Evolutionary conservation across 2,888 invertebrate genomes (phyloP), one percentile per base, ranked within the genome.

Genomic region (Harpagoxenus sublaevis): DNA sequence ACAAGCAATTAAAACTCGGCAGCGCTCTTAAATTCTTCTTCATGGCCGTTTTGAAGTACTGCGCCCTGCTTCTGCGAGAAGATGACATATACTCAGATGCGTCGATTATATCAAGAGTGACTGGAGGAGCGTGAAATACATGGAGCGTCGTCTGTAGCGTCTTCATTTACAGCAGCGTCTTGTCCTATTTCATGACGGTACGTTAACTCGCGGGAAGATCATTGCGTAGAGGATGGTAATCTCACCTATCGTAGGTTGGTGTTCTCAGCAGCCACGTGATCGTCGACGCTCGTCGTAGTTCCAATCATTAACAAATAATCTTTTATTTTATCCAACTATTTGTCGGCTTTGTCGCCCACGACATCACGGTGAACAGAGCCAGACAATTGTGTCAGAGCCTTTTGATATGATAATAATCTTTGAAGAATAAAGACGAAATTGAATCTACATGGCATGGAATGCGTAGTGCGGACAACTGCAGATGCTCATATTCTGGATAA

Each of bases 31-130:
- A 90, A 63, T 94, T 92, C 70, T 87, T 86, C 53, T 28, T 90
- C 10, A 93, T 92, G 92, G 85, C 91, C 0, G 82, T 90, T 6
- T 28, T 83, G 1, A 93, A 93, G 42, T 93, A 92, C n/a, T 86
- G 66, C 3, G 88, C 86, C 0, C 65, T 92, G 8, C 86, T 92
- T 1, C 15, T 85, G 0, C 88, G 86, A 70, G 86, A 81, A 42
- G 23, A 66, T 23, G 23, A 23, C 23, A 23, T 23, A 23, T 23
- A 23, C 0, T 78, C 0, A 77, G 35, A n/a, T 93, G 92, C 70
- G 39, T 93, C 0, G 66, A 90, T 6, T 88, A 85, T 9, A 89
- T 93, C 35, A 87, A 93, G 55, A 42, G 68, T 23, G 23, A 93
- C 62, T 93, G 93, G 93, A 89, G 51, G 42, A 84, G 83, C n/a